Conservation (phyloP, 2,888 invertebrate genomes). For the Campaea margaritaria region DNA sequence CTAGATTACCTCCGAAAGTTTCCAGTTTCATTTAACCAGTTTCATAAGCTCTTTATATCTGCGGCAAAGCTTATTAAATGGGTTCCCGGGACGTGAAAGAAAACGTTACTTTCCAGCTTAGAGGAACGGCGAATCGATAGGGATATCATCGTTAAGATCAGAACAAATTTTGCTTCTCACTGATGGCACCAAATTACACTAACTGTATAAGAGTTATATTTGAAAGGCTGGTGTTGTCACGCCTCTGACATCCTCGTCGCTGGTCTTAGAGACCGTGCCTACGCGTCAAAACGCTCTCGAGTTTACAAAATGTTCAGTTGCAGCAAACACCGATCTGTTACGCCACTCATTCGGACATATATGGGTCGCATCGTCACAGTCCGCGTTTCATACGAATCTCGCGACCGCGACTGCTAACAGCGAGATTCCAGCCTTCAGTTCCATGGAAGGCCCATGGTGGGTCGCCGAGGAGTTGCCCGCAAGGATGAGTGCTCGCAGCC, state of each 20-base stretch:
- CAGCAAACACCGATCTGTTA: no score
- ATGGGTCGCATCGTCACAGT: neutral
- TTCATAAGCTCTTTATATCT: neutral
- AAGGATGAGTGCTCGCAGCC: constrained; percentile 86
- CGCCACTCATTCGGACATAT: neutral
- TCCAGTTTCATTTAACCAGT: neutral
- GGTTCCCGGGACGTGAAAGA: neutral
- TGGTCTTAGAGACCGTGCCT: neutral
- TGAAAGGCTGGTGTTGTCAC: neutral
- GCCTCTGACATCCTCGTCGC: neutral
- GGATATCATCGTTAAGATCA: neutral
- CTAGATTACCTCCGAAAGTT: constrained; percentile 8
- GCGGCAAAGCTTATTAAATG: constrained; percentile 1
- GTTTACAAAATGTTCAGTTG: neutral
- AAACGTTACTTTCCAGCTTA: neutral
- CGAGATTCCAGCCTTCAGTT: constrained; percentile 69
- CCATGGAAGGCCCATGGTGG: constrained; percentile 58
- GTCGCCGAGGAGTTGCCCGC: constrained; percentile 84
- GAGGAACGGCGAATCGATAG: neutral
- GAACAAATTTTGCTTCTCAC: neutral
- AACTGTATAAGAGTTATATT: neutral
- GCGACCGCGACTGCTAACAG: constrained; percentile 74
- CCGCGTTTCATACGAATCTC: constrained; percentile 68
- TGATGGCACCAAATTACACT: constrained; percentile 1
- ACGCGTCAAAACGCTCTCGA: neutral